A percentile compares a stretch with the other conserved stretches of the same genome.
phyloP scores from a whole-genome alignment of 30 jellyfish, hydroid and myxozoan species.

The Catostylus mosaicus region DNA sequence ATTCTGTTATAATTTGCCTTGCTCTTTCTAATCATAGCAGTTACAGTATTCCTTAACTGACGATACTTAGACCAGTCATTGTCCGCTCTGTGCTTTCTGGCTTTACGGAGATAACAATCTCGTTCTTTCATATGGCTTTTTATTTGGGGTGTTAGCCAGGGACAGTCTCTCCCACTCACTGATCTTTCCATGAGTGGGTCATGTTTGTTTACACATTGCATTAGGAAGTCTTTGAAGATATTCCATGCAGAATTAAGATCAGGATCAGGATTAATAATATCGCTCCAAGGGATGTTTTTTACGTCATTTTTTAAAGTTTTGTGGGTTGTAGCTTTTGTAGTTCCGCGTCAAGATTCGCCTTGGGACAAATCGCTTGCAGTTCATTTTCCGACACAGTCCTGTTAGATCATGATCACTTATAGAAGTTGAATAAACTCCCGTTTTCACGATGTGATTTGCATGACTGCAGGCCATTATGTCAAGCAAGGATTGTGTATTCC shows the following conservation, averaged over 20 bases:
- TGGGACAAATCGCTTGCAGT: constrained; percentile 29
- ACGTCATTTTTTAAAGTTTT: constrained; percentile 36
- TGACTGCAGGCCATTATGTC: constrained; percentile 37
- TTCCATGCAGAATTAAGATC: constrained; percentile 48
- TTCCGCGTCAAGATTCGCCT: constrained; percentile 47
- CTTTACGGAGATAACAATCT: constrained; percentile 29
- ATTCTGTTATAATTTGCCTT: constrained; percentile 36
- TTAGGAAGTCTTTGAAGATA: constrained; percentile 18
- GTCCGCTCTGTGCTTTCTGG: constrained; percentile 39
- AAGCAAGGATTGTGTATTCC: constrained; percentile 13
- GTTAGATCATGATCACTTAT: constrained; percentile 32
- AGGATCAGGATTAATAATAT: constrained; percentile 20
- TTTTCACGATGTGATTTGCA: constrained; percentile 32
- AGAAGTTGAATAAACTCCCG: constrained; percentile 34
- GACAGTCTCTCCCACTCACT: constrained; percentile 40
- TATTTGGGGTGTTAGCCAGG: constrained; percentile 29
- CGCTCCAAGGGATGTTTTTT: constrained; percentile 26
- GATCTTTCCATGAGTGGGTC: constrained; percentile 35
- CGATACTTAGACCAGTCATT: constrained; percentile 57
- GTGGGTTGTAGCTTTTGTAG: constrained; percentile 14
- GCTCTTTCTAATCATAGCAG: constrained; percentile 29
- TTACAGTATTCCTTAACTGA: constrained; percentile 38
- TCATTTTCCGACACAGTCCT: constrained; percentile 7
- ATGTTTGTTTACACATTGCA: constrained; percentile 42
- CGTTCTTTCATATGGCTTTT: constrained; percentile 41